Evolutionary conservation across 2,797 vertebrate genomes (phyloP).

Genomic region (Hybognathus amarus): DNA sequence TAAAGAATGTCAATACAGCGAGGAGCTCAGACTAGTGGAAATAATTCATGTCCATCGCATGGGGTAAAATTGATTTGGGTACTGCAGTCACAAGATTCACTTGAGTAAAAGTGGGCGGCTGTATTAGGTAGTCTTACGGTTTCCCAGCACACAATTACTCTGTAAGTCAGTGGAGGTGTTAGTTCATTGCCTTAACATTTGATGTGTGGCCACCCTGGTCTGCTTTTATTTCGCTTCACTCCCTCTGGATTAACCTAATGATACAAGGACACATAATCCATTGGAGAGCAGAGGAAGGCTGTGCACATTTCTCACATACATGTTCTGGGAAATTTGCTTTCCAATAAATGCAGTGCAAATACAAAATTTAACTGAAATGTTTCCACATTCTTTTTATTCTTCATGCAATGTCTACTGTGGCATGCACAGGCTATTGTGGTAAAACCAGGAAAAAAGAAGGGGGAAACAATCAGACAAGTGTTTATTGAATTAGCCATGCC

Average conservation of each 20-base stretch:
- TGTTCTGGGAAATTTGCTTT: background rate
- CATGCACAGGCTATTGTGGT: conserved; percentile 4
- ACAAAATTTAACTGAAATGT: background rate
- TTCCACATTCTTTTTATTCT: background rate
- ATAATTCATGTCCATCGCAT: conserved; percentile 39
- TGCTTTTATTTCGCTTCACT: conserved; percentile 26
- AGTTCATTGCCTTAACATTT: conserved; percentile 34
- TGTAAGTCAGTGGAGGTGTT: conserved; percentile 3
- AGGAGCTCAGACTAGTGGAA: conserved; percentile 26
- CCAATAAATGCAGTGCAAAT: background rate
- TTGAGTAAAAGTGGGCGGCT: conserved; percentile 20
- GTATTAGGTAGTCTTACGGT: conserved; percentile 10
- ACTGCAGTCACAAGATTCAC: conserved; percentile 9
- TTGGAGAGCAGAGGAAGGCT: background rate
- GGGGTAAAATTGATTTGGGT: conserved; percentile 44
- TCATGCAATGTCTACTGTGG: background rate
- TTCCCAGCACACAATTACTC: conserved; percentile 39
- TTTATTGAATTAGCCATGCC: conserved; percentile 44
- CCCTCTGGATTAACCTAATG: conserved; percentile 4
- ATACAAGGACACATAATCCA: conserved; percentile 2
- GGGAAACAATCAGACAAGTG: background rate
- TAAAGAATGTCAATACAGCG: conserved; percentile 20
- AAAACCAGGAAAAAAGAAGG: conserved; percentile 18
- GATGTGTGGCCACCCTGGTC: conserved; percentile 17
- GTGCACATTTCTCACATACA: background rate